Conservation (phyloP, 2,113 vertebrate species). For the Eurypyga helias region DNA sequence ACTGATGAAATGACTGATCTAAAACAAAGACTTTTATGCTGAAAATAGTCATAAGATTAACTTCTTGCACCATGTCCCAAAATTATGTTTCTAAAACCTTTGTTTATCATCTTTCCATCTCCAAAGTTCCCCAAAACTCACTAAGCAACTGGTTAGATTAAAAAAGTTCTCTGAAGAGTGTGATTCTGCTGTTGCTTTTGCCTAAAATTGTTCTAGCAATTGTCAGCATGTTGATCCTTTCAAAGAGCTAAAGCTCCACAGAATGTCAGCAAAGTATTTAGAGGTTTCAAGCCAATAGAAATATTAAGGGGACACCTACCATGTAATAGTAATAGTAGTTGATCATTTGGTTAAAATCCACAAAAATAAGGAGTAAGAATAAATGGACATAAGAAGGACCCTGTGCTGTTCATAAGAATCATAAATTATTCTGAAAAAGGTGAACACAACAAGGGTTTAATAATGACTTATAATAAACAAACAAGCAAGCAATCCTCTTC, state of each 20-base stretch:
- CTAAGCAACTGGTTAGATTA: not conserved
- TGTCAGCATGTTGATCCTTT: not conserved
- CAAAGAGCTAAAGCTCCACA: not conserved
- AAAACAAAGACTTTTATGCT: not conserved
- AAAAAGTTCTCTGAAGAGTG: not conserved
- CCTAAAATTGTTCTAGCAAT: not conserved
- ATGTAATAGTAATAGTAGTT: not conserved
- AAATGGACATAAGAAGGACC: not conserved
- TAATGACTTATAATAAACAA: not conserved
- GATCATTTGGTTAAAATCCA: not conserved
- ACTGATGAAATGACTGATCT: not conserved
- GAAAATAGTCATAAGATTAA: not conserved
- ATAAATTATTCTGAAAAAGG: not conserved
- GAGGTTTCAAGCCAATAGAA: not conserved
- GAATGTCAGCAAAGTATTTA: not conserved
- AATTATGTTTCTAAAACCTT: not conserved
- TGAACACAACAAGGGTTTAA: not conserved
- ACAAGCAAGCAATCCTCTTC: not conserved
- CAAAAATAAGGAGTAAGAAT: not conserved
- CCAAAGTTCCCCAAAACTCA: not conserved
- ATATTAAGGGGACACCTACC: not conserved
- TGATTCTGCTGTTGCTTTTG: not conserved
- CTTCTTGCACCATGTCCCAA: not conserved
- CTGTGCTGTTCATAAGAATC: not conserved
- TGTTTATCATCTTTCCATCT: not conserved